Conservation (phyloP, 2,797 vertebrate genomes). For the Sebastes wilsoni region DNA sequence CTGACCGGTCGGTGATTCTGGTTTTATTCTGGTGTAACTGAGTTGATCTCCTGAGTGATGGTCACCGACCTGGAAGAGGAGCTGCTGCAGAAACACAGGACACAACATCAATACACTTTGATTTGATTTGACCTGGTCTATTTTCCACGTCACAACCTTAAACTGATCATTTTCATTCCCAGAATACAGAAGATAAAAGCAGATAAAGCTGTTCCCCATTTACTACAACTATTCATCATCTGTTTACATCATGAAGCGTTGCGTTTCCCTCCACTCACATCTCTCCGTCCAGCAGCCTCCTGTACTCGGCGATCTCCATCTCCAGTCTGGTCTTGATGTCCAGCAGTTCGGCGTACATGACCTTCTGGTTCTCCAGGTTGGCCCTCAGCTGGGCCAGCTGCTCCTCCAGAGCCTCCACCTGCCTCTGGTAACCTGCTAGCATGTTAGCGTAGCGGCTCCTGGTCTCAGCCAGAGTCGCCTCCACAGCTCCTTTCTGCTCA, state of each 20-base stretch:
- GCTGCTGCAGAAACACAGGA: not conserved
- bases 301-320: slow-evolving; percentile 80
- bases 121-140: not conserved
- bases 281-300: not conserved
- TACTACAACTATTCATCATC: too few relatives aligned
- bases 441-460: slow-evolving; percentile 68
- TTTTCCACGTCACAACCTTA: too few relatives aligned
- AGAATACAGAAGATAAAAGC: too few relatives aligned
- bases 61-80: not conserved
- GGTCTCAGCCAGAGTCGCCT: slow-evolving; percentile 72
- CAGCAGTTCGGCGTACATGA: slow-evolving; percentile 60
- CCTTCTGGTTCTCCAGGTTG: slow-evolving; percentile 74
- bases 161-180: too few relatives aligned
- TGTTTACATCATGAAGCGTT: not conserved
- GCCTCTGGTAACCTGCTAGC: slow-evolving; percentile 69
- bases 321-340: slow-evolving; percentile 78
- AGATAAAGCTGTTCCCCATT: too few relatives aligned
- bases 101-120: not conserved
- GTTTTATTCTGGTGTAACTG: not conserved
- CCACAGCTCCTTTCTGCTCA: slow-evolving; percentile 78
- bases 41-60: not conserved
- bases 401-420: slow-evolving; percentile 66
- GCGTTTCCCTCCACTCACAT: not conserved
- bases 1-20: not conserved
- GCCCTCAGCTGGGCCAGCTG: slow-evolving; percentile 73